Evolutionary conservation across 2,888 invertebrate genomes (phyloP).

Genomic region (Cabera pusaria): DNA sequence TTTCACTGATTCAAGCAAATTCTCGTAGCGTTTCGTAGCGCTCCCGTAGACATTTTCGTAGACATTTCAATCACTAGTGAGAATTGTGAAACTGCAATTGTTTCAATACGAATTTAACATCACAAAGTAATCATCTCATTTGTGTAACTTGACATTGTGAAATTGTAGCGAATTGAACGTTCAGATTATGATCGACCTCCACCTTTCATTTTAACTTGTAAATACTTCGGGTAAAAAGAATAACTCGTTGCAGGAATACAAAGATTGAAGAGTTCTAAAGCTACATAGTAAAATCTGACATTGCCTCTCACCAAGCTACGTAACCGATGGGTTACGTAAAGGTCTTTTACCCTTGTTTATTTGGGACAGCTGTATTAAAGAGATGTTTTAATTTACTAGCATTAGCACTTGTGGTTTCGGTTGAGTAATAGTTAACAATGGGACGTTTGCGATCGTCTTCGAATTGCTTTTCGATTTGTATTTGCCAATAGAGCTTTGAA

Average conservation of each 20-base stretch:
- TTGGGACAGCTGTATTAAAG: conserved; percentile 71
- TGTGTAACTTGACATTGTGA: conserved; percentile 47
- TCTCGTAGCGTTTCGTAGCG: conserved; percentile 26
- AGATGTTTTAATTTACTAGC: conserved; percentile 72
- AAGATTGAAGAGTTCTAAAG: conserved; percentile 40
- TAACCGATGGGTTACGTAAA: conserved; percentile 73
- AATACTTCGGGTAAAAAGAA: conserved; percentile 14
- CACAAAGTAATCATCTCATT: conserved; percentile 39
- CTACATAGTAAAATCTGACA: conserved; percentile 60
- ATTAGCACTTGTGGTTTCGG: conserved; percentile 59
- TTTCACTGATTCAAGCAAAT: too few relatives aligned
- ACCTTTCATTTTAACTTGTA: conserved; percentile 41
- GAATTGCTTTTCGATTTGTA: conserved; percentile 54
- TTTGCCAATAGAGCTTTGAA: conserved; percentile 61
- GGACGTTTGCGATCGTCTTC: conserved; percentile 43
- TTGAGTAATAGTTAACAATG: conserved; percentile 57
- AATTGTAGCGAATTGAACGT: conserved; percentile 50
- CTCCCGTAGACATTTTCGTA: conserved; percentile 27
- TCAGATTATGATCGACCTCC: conserved; percentile 49
- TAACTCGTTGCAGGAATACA: conserved; percentile 12
- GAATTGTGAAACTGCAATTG: conserved; percentile 26
- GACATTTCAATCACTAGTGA: conserved; percentile 5
- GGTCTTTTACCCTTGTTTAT: conserved; percentile 81
- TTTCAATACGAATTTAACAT: conserved; percentile 23
- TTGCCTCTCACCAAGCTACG: conserved; percentile 78